Evolutionary conservation across 2,797 vertebrate genomes (phyloP).

Genomic region (Urophycis tenuis): DNA sequence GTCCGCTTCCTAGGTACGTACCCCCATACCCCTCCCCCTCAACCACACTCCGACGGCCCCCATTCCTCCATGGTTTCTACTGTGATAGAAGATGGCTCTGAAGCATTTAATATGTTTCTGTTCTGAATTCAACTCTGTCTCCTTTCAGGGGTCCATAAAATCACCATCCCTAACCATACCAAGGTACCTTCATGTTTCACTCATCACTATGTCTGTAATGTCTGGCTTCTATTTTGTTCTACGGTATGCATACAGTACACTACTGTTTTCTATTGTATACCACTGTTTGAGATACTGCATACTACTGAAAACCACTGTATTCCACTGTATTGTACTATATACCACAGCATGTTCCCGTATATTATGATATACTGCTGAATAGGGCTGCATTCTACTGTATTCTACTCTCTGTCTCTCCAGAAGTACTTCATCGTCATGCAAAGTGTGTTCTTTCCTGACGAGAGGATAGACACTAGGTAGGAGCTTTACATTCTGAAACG

Average conservation of each 20-base stretch:
- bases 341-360: not conserved
- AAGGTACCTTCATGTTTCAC: slow-evolving; percentile 37
- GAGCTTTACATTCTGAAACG: too few relatives aligned
- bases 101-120: too few relatives aligned
- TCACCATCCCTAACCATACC: slow-evolving; percentile 46
- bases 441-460: slow-evolving; percentile 75
- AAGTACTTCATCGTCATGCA: slow-evolving; percentile 81
- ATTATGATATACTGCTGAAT: not conserved
- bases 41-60: too few relatives aligned
- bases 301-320: not conserved
- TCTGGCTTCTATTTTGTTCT: not conserved
- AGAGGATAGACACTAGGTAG: slow-evolving; percentile 67
- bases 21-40: too few relatives aligned
- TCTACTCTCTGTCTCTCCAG: slow-evolving; percentile 47
- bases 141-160: slow-evolving; percentile 50
- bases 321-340: not conserved
- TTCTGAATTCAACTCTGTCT: not conserved
- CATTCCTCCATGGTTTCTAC: not conserved
- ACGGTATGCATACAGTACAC: not conserved
- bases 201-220: not conserved
- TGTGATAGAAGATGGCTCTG: not conserved
- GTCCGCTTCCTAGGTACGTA: slow-evolving; percentile 72
- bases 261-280: not conserved
- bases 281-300: too few relatives aligned
- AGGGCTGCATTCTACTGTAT: not conserved